Evolutionary conservation across 1,140 invertebrate genomes (phyloP).

Genomic region (Venturia canescens): DNA sequence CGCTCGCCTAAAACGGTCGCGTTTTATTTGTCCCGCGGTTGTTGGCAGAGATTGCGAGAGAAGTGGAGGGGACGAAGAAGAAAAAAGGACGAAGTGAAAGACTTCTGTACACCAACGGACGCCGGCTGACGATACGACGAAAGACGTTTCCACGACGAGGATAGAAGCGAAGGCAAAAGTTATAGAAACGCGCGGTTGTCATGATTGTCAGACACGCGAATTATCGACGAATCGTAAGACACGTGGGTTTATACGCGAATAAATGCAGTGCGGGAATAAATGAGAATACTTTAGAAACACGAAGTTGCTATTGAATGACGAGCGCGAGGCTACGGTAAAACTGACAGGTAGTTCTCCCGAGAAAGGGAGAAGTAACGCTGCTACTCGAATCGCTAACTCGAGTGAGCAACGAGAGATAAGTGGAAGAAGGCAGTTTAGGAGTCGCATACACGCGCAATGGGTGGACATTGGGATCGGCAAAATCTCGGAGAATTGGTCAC

Average conservation of each 20-base stretch:
- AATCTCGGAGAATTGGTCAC: background rate
- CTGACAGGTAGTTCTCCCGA: background rate
- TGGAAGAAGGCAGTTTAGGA: background rate
- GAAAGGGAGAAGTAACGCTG: background rate
- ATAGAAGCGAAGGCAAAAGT: background rate
- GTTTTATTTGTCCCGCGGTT: background rate
- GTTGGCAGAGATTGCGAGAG: background rate
- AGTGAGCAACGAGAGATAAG: background rate
- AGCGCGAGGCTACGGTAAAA: background rate
- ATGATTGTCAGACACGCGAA: constrained; percentile 21
- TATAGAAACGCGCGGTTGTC: background rate
- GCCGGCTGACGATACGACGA: background rate
- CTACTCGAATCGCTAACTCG: background rate
- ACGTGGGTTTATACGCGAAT: constrained; percentile 1
- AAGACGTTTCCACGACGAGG: background rate
- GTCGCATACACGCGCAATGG: background rate
- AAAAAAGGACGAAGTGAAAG: background rate
- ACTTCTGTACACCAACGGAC: background rate
- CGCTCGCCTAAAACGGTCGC: background rate
- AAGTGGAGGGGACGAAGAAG: background rate
- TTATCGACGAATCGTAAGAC: background rate
- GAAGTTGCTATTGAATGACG: constrained; percentile 17
- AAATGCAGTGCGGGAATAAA: background rate
- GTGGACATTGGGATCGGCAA: background rate
- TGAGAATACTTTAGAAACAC: background rate